Base-by-base conservation (phyloP, 2,797 vertebrate species). In the Amazona finschi region DNA sequence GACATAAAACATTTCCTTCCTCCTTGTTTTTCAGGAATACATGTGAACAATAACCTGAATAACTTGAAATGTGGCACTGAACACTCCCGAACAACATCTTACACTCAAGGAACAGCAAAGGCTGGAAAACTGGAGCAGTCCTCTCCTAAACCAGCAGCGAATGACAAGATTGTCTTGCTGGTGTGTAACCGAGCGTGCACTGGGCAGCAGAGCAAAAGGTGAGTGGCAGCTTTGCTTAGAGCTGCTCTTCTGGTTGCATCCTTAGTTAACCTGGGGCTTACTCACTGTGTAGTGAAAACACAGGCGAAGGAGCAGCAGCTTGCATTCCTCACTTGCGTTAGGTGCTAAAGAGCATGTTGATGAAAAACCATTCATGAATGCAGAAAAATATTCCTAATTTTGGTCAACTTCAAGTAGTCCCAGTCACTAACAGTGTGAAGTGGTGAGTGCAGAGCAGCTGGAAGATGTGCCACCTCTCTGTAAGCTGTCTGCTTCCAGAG, bases 171-270 rank as follows among this genome's bases (percentile, higher is more conserved):
- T 18, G 99, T 99, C 85, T 97, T 99, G 58, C 95, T 99, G 96
- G 98, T 99, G 96, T 99, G 99, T 96, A 99, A 99, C 97, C 97
- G 99, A 96, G 99, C 99, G 2, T 99, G 99, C 90, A 98, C 98
- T 15, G 99, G 99, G 81, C 99, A 99, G 94, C 99, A 99, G 93
- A 99, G 98, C 91, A 99, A 98, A 96, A 99, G 99, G 99, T 99
- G 98, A 96, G 64, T 74, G 90, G 52, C 44, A 73, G 47, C 67
- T 83, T 73, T 46, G 12, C n/a, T 38, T 52, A 50, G 55, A 36
- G 16, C 76, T 85, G 12, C 57, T 62, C 44, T 41, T 90, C 27
- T 77, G 69, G 52, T 82, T 75, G 75, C 62, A 65, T 66, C 70
- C 71, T 66, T 27, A 30, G 6, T 8, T 79, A 52, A 7, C 49